Conservation (phyloP, 2,113 vertebrate species). For the Cinclus cinclus region DNA sequence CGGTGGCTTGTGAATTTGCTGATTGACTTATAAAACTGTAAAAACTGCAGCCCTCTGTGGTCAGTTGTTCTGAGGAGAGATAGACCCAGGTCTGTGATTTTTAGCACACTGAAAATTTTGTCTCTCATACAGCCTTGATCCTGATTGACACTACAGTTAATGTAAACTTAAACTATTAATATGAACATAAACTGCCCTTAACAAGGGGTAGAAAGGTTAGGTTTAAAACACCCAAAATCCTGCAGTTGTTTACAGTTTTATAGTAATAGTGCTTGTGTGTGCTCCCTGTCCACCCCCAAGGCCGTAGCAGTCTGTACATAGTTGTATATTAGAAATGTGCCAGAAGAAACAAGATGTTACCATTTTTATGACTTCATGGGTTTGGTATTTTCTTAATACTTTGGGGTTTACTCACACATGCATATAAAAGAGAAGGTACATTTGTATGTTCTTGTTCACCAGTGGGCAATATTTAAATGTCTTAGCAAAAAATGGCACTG, state of each 20-base stretch:
- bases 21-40: slow-evolving; percentile 74
- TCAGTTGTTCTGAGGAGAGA: slow-evolving; percentile 31
- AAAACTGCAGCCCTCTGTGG: slow-evolving; percentile 68
- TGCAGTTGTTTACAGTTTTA: slow-evolving; percentile 73
- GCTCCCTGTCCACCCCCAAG: slow-evolving; percentile 13
- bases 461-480: slow-evolving; percentile 18
- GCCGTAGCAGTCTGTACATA: slow-evolving; percentile 66
- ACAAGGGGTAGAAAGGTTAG: slow-evolving; percentile 44
- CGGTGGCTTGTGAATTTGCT: slow-evolving; percentile 77
- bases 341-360: slow-evolving; percentile 62
- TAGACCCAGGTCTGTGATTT: slow-evolving; percentile 17
- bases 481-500: background rate
- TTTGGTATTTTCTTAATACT: slow-evolving; percentile 57
- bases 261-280: slow-evolving; percentile 65
- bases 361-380: slow-evolving; percentile 43
- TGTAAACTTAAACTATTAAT: background rate
- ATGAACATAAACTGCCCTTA: slow-evolving; percentile 6
- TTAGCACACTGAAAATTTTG: slow-evolving; percentile 13
- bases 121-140: slow-evolving; percentile 17
- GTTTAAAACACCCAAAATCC: slow-evolving; percentile 9
- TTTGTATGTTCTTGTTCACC: slow-evolving; percentile 18
- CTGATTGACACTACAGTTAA: slow-evolving; percentile 28
- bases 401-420: slow-evolving; percentile 42
- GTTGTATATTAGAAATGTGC: slow-evolving; percentile 60
- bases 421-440: slow-evolving; percentile 36